Conservation (phyloP, 2,113 vertebrate genomes). For the Percopsis transmontana region DNA sequence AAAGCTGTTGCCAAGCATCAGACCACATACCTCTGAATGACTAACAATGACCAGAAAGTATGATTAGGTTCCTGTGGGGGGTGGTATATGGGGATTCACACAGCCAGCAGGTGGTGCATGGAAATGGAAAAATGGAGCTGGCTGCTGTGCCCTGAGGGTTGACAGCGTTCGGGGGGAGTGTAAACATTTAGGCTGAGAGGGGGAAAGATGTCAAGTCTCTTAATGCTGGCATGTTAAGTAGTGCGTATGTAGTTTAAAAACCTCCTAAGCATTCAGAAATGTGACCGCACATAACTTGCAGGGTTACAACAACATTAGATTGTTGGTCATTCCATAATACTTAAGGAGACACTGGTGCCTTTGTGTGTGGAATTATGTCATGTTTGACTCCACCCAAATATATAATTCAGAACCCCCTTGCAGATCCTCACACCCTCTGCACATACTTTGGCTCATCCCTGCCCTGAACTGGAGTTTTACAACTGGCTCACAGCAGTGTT, state of each 20-base stretch:
- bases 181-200: conserved; percentile 18
- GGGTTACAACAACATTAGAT: not conserved
- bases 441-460: conserved; percentile 56
- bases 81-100: not conserved
- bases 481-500: conserved; percentile 43
- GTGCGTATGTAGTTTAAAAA: not conserved
- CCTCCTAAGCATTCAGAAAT: conserved; percentile 3
- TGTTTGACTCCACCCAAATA: conserved; percentile 55
- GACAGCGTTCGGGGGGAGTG: conserved; percentile 32
- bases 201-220: conserved; percentile 12
- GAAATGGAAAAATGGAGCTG: conserved; percentile 35
- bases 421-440: conserved; percentile 56
- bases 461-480: conserved; percentile 34
- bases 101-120: conserved; percentile 70
- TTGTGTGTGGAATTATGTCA: conserved; percentile 13
- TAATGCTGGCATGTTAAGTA: conserved; percentile 12
- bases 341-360: not conserved
- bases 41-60: conserved; percentile 11
- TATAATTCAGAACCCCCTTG: conserved; percentile 40
- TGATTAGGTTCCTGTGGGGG: not conserved
- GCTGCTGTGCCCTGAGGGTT: conserved; percentile 7
- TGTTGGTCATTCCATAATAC: conserved; percentile 9
- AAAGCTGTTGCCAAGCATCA: not conserved
- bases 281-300: not conserved
- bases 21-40: conserved; percentile 26